Percentiles rank a stretch among this genome's conserved stretches.
Evolutionary conservation across 2,797 vertebrate species (phyloP).

Genomic region (Anomalospiza imberbis): DNA sequence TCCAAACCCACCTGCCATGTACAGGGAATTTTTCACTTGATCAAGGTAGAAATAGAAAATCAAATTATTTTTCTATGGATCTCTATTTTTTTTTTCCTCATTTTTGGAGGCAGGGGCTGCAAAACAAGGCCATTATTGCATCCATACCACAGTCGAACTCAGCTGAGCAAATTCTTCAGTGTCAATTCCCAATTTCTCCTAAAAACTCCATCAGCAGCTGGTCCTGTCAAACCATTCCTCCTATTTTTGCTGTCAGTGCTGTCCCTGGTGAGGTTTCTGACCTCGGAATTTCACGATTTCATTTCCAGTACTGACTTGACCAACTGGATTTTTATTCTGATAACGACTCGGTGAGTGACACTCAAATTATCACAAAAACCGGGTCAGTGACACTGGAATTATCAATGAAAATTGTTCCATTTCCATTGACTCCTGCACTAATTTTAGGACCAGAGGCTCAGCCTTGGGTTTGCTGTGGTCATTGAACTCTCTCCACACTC

Average conservation of each 20-base stretch:
- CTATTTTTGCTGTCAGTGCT: not conserved
- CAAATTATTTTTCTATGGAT: not conserved
- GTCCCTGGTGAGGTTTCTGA: not conserved
- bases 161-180: not conserved
- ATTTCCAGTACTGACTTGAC: not conserved
- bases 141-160: not conserved
- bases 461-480: too few relatives aligned
- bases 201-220: not conserved
- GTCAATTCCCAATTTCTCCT: not conserved
- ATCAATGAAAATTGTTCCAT: not conserved
- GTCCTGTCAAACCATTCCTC: not conserved
- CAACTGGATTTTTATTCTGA: not conserved
- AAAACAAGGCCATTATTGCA: not conserved
- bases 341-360: not conserved
- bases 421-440: not conserved
- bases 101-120: not conserved
- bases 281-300: not conserved
- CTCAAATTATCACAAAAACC: not conserved
- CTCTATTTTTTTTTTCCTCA: not conserved
- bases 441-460: not conserved
- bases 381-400: not conserved
- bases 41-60: not conserved
- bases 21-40: not conserved
- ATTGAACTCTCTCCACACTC: not conserved
- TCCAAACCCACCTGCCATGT: not conserved